A percentile compares a stretch with the other conserved stretches of the same genome.
Evolutionary conservation across 2,888 invertebrate genomes (phyloP).

Genomic region (Achlya flavicornis): DNA sequence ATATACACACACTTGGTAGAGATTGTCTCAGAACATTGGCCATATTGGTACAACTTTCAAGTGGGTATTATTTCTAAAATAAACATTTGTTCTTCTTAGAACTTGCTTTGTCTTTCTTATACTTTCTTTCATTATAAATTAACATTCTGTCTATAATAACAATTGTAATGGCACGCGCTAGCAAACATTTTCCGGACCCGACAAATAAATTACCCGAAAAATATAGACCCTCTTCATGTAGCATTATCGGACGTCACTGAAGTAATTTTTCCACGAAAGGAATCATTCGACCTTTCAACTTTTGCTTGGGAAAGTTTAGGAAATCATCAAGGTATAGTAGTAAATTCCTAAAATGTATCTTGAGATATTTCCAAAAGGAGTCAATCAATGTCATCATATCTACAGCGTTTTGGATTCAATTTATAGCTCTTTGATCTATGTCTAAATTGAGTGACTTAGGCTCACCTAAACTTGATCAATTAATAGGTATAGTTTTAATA

Average conservation of each 20-base stretch:
- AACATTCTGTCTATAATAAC: not conserved
- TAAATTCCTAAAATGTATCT: not conserved
- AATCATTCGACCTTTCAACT: constrained; percentile 35
- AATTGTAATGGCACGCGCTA: not conserved
- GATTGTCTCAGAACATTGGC: too few relatives aligned
- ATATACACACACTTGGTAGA: too few relatives aligned
- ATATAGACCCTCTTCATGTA: constrained; percentile 38
- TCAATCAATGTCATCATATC: not conserved
- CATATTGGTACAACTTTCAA: too few relatives aligned
- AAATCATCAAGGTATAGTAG: constrained; percentile 7
- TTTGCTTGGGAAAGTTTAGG: constrained; percentile 24
- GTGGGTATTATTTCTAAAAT: not conserved
- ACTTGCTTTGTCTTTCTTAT: not conserved
- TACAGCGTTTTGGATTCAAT: not conserved
- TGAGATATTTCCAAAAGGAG: not conserved
- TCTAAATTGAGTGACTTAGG: not conserved
- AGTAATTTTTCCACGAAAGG: constrained; percentile 32
- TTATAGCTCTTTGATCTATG: not conserved
- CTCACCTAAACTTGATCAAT: too few relatives aligned
- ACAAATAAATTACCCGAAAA: constrained; percentile 19
- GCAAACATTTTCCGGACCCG: constrained; percentile 6
- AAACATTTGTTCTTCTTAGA: not conserved
- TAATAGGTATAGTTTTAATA: too few relatives aligned
- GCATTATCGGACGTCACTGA: constrained; percentile 22
- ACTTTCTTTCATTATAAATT: not conserved